phyloP scores from a whole-genome alignment of 2,113 vertebrate genomes.

The Amphiprion ocellaris region DNA sequence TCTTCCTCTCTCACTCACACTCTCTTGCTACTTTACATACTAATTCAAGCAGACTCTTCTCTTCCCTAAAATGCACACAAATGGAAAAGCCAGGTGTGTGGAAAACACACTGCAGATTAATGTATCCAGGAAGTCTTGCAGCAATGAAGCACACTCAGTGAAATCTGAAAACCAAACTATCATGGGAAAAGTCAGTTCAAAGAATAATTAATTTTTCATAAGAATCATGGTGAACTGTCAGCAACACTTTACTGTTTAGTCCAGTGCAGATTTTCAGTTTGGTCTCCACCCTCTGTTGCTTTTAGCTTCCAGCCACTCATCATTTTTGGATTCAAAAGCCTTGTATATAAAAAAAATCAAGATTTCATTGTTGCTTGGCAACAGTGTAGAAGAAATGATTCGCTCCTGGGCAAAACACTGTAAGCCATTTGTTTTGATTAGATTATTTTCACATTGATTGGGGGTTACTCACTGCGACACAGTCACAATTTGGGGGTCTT shows the following conservation, averaged over 20 bases:
- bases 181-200: background rate
- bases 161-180: background rate
- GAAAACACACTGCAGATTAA: background rate
- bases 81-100: conserved; percentile 7
- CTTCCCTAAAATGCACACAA: conserved; percentile 46
- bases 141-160: background rate
- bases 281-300: conserved; percentile 18
- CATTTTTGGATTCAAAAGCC: conserved; percentile 45
- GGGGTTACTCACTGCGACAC: background rate
- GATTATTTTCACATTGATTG: conserved; percentile 41
- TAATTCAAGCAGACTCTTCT: conserved; percentile 57
- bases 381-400: conserved; percentile 68
- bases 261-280: conserved; percentile 15
- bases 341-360: conserved; percentile 54
- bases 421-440: conserved; percentile 69
- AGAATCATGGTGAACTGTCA: background rate
- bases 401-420: conserved; percentile 53
- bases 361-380: conserved; percentile 82
- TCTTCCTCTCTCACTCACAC: conserved; percentile 52
- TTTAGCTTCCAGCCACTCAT: conserved; percentile 35
- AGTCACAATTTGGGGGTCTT: conserved; percentile 2
- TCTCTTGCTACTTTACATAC: conserved; percentile 60
- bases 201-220: background rate
- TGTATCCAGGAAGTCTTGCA: background rate
- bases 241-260: background rate